A percentile compares a stretch with the other conserved stretches of the same genome.
These are phyloP conservation scores for Drosophila paramelanica DNA, from an alignment of 2,888 invertebrate genomes.

Conservation along the genomic window DNA sequence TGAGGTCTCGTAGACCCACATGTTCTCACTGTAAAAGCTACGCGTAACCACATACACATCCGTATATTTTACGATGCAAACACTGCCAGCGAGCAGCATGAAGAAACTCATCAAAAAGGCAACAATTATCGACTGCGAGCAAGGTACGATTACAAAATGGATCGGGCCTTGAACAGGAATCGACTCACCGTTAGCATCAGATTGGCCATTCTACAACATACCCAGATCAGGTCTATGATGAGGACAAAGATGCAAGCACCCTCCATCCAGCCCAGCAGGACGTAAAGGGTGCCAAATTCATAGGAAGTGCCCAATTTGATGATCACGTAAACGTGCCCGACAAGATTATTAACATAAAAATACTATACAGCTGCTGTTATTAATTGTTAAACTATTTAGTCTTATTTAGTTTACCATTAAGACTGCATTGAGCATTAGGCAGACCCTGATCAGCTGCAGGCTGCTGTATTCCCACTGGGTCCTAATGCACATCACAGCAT, in stretches of 20 bases:
- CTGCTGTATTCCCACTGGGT: conserved; percentile 42
- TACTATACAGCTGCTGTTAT: conserved; percentile 30
- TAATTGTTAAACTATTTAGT: no score
- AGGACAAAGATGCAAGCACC: conserved; percentile 16
- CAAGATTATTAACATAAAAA: conserved; percentile 27
- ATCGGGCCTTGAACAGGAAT: no score
- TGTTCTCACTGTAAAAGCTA: conserved; percentile 20
- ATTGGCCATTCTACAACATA: neutral
- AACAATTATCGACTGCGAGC: conserved; percentile 12
- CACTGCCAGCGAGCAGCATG: conserved; percentile 41
- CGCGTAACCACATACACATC: conserved; percentile 47
- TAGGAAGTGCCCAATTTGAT: neutral
- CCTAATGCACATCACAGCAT: conserved; percentile 33
- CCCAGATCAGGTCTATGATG: conserved; percentile 11
- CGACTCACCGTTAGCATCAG: conserved; percentile 30
- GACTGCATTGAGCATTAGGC: conserved; percentile 42
- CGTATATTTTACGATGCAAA: conserved; percentile 25
- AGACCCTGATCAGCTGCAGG: conserved; percentile 36
- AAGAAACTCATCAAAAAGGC: neutral
- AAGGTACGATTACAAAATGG: no score
- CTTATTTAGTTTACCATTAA: conserved; percentile 33
- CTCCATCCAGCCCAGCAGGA: conserved; percentile 36
- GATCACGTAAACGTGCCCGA: conserved; percentile 40
- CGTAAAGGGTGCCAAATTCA: conserved; percentile 27
- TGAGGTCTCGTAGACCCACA: conserved; percentile 33